Percentiles rank a stretch among this genome's conserved stretches.
phyloP scores from a whole-genome alignment of 1,140 invertebrate species.

The Drosophila bocqueti region DNA sequence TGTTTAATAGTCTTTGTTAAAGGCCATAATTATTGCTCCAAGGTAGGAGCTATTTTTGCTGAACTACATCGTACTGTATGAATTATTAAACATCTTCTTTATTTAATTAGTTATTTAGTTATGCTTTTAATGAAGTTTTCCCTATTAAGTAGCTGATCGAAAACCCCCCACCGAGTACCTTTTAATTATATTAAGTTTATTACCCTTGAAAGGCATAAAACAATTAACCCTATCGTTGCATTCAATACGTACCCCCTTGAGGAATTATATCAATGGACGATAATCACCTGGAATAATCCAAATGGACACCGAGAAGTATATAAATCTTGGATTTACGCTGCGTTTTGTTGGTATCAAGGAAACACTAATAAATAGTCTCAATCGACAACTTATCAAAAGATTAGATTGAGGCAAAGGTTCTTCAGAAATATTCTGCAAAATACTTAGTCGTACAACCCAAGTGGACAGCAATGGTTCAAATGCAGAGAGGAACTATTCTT shows the following conservation, averaged over 20 bases:
- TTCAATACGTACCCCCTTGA: conserved; percentile 6
- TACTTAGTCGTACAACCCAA: conserved; percentile 30
- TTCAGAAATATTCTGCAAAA: conserved; percentile 5
- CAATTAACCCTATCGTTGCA: conserved; percentile 23
- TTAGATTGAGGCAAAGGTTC: conserved; percentile 50
- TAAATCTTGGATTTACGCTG: conserved; percentile 60
- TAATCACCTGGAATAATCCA: conserved; percentile 22
- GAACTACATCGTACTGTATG: too few relatives aligned
- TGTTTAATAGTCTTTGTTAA: not conserved
- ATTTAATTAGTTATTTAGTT: too few relatives aligned
- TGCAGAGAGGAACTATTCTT: conserved; percentile 31
- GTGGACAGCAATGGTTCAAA: conserved; percentile 23
- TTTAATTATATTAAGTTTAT: conserved; percentile 12
- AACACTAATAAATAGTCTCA: conserved; percentile 30
- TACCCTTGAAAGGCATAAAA: conserved; percentile 15
- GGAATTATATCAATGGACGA: conserved; percentile 2
- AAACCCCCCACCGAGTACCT: not conserved
- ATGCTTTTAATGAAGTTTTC: too few relatives aligned
- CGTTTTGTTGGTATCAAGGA: conserved; percentile 11
- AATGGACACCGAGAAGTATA: conserved; percentile 20
- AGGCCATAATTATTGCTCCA: too few relatives aligned
- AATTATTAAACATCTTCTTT: too few relatives aligned
- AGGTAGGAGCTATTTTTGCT: too few relatives aligned
- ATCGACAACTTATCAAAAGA: conserved; percentile 44
- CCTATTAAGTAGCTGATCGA: not conserved